Evolutionary conservation across 2,888 invertebrate genomes (phyloP).

Genomic region (Drosophila monieri): DNA sequence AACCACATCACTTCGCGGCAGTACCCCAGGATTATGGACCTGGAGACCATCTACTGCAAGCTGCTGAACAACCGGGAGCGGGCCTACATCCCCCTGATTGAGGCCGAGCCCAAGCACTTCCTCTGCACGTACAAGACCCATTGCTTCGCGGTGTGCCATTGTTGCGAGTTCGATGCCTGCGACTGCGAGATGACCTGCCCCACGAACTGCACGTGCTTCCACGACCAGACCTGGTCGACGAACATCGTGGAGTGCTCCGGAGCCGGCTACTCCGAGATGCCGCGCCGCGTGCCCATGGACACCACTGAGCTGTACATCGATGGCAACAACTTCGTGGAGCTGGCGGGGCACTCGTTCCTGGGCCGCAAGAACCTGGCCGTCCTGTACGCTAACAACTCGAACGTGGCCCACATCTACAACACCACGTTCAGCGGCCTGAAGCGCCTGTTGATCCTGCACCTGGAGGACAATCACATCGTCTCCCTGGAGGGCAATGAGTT

Average conservation of each 20-base stretch:
- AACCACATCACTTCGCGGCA: slow-evolving; percentile 93
- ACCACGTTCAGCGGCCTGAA: slow-evolving; percentile 95
- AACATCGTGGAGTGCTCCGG: slow-evolving; percentile 96
- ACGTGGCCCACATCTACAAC: slow-evolving; percentile 93
- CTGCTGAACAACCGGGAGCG: slow-evolving; percentile 93
- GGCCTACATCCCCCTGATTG: slow-evolving; percentile 92
- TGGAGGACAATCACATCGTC: slow-evolving; percentile 93
- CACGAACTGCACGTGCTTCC: slow-evolving; percentile 96
- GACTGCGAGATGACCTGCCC: slow-evolving; percentile 99
- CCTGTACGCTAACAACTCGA: slow-evolving; percentile 94
- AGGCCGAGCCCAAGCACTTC: slow-evolving; percentile 95
- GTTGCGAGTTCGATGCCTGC: slow-evolving; percentile 98
- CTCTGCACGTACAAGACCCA: slow-evolving; percentile 96
- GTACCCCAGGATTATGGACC: slow-evolving; percentile 95
- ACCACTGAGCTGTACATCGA: slow-evolving; percentile 97
- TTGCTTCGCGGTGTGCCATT: slow-evolving; percentile 97
- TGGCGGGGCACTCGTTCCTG: slow-evolving; percentile 95
- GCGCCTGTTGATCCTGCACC: slow-evolving; percentile 91
- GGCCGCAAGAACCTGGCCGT: slow-evolving; percentile 95
- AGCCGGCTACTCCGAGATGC: slow-evolving; percentile 92
- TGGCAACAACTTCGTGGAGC: slow-evolving; percentile 94
- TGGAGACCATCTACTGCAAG: slow-evolving; percentile 95
- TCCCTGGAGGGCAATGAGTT: slow-evolving; percentile 93
- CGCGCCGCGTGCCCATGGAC: slow-evolving; percentile 96
- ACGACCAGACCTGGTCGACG: slow-evolving; percentile 96